Evolutionary conservation across 1,140 invertebrate species (phyloP), one percentile per base, ranked within the genome.

Genomic region (Plectrocnemia conspersa): DNA sequence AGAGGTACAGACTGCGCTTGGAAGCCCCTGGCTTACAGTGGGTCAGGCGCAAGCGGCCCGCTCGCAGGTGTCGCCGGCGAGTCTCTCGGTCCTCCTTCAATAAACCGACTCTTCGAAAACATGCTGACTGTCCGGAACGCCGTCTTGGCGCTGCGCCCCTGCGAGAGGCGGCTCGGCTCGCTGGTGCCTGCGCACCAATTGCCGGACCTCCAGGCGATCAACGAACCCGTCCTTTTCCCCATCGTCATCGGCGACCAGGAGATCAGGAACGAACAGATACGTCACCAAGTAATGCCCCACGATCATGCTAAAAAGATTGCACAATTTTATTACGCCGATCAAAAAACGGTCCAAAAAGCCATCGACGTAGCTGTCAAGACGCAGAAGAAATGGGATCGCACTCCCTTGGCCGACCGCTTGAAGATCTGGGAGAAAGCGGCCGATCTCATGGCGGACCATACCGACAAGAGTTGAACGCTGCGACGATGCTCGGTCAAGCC

Each of bases 401-500:
- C 82, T 2, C 85, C 91, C 0, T 72, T 95, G 1, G 75, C 82
- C 15, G 82, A 96, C 46, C 80, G 90, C 33, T 72, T 92, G 10
- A 72, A 80, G 42, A 89, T 94, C 54, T 93, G 88, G 84, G 73
- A 89, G 19, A 82, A 79, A 58, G 96, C 95, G 3, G 93, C 94
- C 1, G 88, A 96, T 65, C 68, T 99, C 42, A 92, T 97, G 82
- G 84, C 91, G 82, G 79, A 1, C 86, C 90, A 61, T 93, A 97
- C 70, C 79, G 97, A 47, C 86, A 90, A 68, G 79, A 86, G n/a
- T 73, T 99, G 18, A 93, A 97, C 71, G 94, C 96, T 2, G 81
- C 94, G 1, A 99, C 97, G 3, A 99, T 99, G 93, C 72, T 99
- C 16, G 97, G 97, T 1, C 96, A 98, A 73, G 87, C 86, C 3